These are phyloP conservation scores for Harpalus rubripes DNA, from an alignment of 2,888 invertebrate species.

Conservation along the genomic window DNA sequence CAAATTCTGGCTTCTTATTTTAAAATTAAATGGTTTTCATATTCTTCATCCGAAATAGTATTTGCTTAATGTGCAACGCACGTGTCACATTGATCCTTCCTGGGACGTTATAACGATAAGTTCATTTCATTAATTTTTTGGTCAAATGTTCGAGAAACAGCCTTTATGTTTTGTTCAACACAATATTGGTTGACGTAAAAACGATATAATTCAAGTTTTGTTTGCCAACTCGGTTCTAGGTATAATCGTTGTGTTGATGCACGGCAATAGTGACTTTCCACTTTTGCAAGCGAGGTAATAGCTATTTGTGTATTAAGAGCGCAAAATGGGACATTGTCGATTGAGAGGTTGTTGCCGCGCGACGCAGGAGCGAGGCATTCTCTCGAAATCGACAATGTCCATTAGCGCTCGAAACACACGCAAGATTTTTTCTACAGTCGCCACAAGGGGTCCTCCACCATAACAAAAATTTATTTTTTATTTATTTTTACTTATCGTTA, in stretches of 20 bases:
- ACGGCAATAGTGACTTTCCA: constrained; percentile 14
- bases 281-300: neutral
- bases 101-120: neutral
- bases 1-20: too few species aligned
- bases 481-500: too few species aligned
- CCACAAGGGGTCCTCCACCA: too few species aligned
- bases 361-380: too few species aligned
- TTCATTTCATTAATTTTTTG: neutral
- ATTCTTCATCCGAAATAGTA: neutral
- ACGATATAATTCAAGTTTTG: constrained; percentile 1
- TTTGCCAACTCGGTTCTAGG: neutral
- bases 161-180: neutral
- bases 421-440: too few species aligned
- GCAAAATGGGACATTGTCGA: too few species aligned
- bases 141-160: neutral
- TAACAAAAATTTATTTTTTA: too few species aligned
- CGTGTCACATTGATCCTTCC: neutral
- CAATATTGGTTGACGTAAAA: neutral
- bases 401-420: too few species aligned
- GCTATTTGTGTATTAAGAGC: too few species aligned
- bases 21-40: too few species aligned
- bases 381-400: too few species aligned
- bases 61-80: neutral
- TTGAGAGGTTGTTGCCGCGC: too few species aligned
- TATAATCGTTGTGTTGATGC: constrained; percentile 4